A percentile compares a stretch with the other conserved stretches of the same genome.
phyloP scores from a whole-genome alignment of 1,140 invertebrate species.

The Whitmania pigra region DNA sequence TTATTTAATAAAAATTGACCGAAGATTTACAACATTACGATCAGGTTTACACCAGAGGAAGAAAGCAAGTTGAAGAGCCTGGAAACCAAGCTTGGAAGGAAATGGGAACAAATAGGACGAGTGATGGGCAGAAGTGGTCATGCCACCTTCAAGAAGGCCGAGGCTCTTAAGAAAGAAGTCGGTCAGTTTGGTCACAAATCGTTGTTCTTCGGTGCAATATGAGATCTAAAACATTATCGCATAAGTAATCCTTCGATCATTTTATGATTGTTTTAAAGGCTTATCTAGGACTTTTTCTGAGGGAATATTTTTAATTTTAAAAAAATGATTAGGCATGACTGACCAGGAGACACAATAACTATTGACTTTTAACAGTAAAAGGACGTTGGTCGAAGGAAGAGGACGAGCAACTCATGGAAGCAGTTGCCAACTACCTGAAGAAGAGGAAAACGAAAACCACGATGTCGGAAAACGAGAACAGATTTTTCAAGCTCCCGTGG shows the following conservation, averaged over 20 bases:
- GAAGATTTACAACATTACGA: background rate
- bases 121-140: background rate
- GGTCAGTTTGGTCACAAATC: background rate
- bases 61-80: background rate
- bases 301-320: background rate
- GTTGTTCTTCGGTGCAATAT: background rate
- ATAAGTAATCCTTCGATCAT: no score
- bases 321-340: background rate
- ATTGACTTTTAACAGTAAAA: background rate
- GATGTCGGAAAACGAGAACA: background rate
- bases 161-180: background rate
- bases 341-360: background rate
- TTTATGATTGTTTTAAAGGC: background rate
- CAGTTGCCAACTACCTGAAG: no score
- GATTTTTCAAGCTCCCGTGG: slow-evolving; percentile 3
- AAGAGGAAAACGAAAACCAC: background rate
- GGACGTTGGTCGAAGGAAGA: background rate
- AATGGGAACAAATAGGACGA: background rate
- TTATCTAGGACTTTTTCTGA: background rate
- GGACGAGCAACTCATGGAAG: background rate
- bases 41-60: background rate
- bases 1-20: background rate
- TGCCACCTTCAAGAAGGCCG: background rate
- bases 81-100: background rate
- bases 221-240: no score